Base-by-base conservation (phyloP, 2,113 vertebrate genomes). In the Prietella phreatophila region DNA sequence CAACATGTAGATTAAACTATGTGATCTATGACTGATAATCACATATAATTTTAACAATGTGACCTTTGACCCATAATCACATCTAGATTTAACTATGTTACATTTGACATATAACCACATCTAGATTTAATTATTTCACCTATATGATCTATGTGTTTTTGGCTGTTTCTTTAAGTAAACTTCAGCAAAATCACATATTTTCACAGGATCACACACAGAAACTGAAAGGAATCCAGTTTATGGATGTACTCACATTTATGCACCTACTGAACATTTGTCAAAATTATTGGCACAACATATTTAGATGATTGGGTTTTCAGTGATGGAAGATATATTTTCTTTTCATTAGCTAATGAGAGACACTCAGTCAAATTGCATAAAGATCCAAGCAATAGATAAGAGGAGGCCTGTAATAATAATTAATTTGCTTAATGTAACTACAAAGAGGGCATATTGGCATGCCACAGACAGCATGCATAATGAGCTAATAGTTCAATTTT, bases 301-400 rank as follows among this genome's bases (percentile, higher is more conserved):
- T 87, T 84, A 75, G 80, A 84, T 82, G 30, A 83, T 75, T 69
- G 42, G 69, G 42, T 82, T 87, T 87, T n/a, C 10, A 69, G 39
- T 53, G 55, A 47, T 82, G 65, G 42, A 71, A 76, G 67, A 80
- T 73, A 82, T 56, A 82, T 82, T n/a, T 86, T 60, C 25, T 39
- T 83, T 39, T 84, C 42, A 67, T 88, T 89, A 88, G 84, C 89
- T 89, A 91, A 91, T 88, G 75, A 86, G 75, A 73, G 73, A 20
- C 58, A 83, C 69, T 56, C 47, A 11, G 22, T 83, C 20, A 65
- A 89, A 89, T 86, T 86, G 53, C 42, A 69, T 83, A 89, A 83
- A 89, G 86, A 90, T 88, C 82, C 75, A 86, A 85, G 78, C 79
- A 89, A 89, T 58, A 75, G 76, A 88, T 88, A 88, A 88, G 80